Conservation (phyloP, 2,113 vertebrate genomes). For the Rhea americana region DNA sequence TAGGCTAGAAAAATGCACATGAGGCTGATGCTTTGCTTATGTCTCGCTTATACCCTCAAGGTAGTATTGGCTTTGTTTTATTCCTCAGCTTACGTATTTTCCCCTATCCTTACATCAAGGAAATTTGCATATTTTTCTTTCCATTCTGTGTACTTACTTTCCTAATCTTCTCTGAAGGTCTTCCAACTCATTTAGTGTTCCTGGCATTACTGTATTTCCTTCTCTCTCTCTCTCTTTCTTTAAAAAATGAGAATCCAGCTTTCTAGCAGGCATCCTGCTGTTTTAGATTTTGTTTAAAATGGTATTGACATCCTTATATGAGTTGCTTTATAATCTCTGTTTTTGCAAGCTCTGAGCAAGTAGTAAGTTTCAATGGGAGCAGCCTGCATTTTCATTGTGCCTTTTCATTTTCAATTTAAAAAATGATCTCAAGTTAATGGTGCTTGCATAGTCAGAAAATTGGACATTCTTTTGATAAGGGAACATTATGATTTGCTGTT, state of each 20-base stretch:
- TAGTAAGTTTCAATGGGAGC: background rate
- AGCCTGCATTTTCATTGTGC: background rate
- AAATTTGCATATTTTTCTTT: background rate
- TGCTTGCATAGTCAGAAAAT: background rate
- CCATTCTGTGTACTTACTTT: background rate
- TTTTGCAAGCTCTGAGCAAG: background rate
- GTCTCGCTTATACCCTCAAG: background rate
- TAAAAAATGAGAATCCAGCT: background rate
- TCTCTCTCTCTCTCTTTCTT: background rate
- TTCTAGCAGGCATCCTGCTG: background rate
- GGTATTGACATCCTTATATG: rapidly evolving
- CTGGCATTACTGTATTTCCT: background rate
- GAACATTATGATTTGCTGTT: background rate
- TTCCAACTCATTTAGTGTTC: background rate
- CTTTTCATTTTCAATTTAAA: slow-evolving; percentile 8
- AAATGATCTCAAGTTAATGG: slow-evolving; percentile 2
- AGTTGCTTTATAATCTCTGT: background rate
- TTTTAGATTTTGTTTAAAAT: background rate
- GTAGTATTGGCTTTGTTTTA: background rate
- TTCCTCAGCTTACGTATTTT: background rate
- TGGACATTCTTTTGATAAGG: background rate
- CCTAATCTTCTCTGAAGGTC: background rate
- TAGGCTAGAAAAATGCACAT: rapidly evolving
- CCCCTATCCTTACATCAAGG: background rate
- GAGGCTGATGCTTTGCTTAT: background rate